Percentiles rank a stretch among this genome's conserved stretches.
Conservation (phyloP, 35 echinoderm and acorn worm species). For the Ophioderma brevispina region DNA sequence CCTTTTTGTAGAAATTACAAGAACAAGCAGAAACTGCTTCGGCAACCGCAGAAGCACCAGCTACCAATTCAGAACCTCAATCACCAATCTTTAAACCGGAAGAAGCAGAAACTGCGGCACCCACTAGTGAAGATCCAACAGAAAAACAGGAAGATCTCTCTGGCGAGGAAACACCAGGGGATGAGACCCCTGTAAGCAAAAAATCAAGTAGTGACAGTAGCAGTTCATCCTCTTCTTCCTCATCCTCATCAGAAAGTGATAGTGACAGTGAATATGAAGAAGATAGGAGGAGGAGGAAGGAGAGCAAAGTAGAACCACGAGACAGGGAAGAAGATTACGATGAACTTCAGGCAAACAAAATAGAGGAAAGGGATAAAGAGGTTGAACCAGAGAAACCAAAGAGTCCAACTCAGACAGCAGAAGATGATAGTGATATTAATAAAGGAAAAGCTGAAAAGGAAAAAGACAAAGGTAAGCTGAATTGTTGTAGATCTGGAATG, state of each 20-base stretch:
- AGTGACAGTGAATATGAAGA: slow-evolving; percentile 39
- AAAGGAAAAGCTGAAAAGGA: neutral
- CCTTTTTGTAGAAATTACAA: slow-evolving; percentile 34
- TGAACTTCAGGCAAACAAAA: too few relatives aligned
- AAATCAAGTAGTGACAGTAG: neutral
- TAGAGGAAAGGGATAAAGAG: neutral
- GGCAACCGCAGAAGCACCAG: slow-evolving; percentile 10
- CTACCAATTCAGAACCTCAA: neutral
- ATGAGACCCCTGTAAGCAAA: neutral
- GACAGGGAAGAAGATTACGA: neutral
- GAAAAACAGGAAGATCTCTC: slow-evolving; percentile 45
- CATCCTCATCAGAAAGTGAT: slow-evolving; percentile 25
- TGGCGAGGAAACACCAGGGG: neutral
- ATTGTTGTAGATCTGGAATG: too few relatives aligned
- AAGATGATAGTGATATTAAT: neutral
- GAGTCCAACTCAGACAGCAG: neutral
- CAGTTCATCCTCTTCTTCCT: slow-evolving; percentile 32
- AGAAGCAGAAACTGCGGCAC: neutral
- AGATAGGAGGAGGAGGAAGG: neutral
- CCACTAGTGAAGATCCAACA: neutral
- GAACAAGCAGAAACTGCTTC: slow-evolving; percentile 1
- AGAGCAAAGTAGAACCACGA: neutral
- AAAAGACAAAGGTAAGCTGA: neutral
- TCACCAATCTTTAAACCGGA: slow-evolving; percentile 9
- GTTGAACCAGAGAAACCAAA: neutral